These are phyloP conservation scores for Eurystomus gularis DNA, from an alignment of 2,113 vertebrate genomes.

Conservation along the genomic window DNA sequence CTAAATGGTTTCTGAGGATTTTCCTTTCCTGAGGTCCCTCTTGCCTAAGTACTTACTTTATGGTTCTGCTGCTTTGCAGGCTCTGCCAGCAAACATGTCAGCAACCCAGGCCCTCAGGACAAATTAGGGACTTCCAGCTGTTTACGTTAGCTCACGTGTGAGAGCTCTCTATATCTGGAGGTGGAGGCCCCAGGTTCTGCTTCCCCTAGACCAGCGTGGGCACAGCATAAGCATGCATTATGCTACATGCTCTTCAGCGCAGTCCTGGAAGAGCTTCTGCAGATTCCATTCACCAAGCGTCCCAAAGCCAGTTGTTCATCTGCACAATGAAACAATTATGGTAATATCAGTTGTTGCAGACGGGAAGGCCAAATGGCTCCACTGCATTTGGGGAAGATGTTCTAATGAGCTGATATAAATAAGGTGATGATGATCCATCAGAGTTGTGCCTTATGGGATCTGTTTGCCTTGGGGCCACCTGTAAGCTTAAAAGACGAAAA, in stretches of 20 bases:
- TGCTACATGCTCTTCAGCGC: rapidly evolving
- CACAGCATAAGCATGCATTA: not conserved
- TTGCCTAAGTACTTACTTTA: not conserved
- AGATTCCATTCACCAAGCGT: not conserved
- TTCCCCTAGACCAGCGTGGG: not conserved
- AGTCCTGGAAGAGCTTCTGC: not conserved
- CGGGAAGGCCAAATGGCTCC: not conserved
- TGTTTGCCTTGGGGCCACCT: not conserved
- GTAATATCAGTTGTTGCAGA: not conserved
- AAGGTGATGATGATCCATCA: no score
- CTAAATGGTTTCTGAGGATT: not conserved
- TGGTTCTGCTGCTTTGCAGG: not conserved
- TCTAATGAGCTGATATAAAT: not conserved
- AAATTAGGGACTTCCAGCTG: not conserved
- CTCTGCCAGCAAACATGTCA: not conserved
- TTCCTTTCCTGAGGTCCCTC: not conserved
- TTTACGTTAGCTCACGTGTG: not conserved
- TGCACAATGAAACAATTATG: not conserved
- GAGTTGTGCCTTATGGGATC: not conserved
- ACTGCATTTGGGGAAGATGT: not conserved
- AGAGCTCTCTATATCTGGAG: not conserved
- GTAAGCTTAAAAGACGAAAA: not conserved
- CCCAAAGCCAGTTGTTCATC: not conserved
- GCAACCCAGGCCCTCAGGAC: not conserved
- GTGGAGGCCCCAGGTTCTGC: not conserved